phyloP scores from a whole-genome alignment of 2,113 vertebrate species.

The Girardinichthys multiradiatus region DNA sequence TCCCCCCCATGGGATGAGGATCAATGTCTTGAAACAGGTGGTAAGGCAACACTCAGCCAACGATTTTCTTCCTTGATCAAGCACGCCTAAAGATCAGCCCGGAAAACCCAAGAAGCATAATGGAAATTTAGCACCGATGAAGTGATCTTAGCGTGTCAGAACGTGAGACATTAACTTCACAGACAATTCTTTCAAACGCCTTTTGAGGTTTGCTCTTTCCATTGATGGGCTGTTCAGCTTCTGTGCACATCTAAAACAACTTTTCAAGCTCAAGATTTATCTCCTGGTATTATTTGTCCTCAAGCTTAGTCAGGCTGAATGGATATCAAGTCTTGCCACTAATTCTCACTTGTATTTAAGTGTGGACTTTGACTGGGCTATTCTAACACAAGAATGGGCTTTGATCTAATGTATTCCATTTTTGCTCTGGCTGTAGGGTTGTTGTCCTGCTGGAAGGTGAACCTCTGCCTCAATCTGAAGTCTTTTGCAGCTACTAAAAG shows the following conservation, averaged over 20 bases:
- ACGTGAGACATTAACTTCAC: conserved; percentile 25
- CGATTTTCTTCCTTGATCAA: conserved; percentile 52
- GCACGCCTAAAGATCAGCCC: conserved; percentile 21
- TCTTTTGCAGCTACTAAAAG: too few relatives aligned
- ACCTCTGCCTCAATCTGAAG: too few relatives aligned
- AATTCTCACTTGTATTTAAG: background rate
- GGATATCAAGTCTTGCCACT: background rate
- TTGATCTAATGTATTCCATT: background rate
- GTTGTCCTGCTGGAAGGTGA: too few relatives aligned
- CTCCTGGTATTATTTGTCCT: background rate
- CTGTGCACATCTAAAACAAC: background rate
- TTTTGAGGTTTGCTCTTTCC: background rate
- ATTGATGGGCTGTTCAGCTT: background rate
- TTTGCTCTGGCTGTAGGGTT: background rate
- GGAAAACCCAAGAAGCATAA: conserved; percentile 34
- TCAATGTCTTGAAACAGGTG: conserved; percentile 54
- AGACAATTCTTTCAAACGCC: background rate
- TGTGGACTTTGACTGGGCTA: background rate
- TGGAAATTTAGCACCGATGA: conserved; percentile 61
- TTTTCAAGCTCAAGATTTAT: background rate
- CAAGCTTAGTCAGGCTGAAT: background rate
- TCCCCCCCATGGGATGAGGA: conserved; percentile 45
- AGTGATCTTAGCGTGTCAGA: conserved; percentile 36
- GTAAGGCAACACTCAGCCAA: conserved; percentile 44
- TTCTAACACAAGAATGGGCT: background rate